phyloP scores from a whole-genome alignment of 2,888 invertebrate species.

The Sminthurides aquaticus region DNA sequence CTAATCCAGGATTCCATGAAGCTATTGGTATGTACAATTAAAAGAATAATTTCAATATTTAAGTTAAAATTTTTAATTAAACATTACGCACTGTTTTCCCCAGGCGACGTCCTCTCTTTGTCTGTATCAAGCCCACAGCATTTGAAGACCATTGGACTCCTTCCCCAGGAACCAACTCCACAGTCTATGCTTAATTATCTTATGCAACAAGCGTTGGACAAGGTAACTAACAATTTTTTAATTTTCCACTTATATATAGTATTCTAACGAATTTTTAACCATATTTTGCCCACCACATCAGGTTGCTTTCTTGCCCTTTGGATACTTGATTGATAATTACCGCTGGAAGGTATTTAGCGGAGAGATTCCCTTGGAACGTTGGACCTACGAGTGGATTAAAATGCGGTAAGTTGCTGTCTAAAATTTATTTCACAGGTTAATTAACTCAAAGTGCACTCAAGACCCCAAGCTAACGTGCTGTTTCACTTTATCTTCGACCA shows the following conservation, averaged over 20 bases:
- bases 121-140: conserved; percentile 71
- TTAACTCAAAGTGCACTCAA: background rate
- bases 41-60: too few relatives aligned
- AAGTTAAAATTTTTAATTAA: too few relatives aligned
- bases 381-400: conserved; percentile 63
- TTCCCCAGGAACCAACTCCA: conserved; percentile 46
- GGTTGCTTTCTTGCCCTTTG: conserved; percentile 64
- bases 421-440: background rate
- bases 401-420: conserved; percentile 47
- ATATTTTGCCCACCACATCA: background rate
- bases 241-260: too few relatives aligned
- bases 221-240: conserved; percentile 47
- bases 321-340: conserved; percentile 62
- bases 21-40: conserved; percentile 8
- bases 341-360: conserved; percentile 64
- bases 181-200: conserved; percentile 68
- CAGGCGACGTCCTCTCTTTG: conserved; percentile 66
- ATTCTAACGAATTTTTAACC: too few relatives aligned
- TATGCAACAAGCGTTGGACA: conserved; percentile 68
- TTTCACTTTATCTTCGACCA: background rate
- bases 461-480: background rate
- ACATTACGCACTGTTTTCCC: background rate
- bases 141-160: conserved; percentile 57
- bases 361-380: conserved; percentile 54
- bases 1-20: conserved; percentile 59